phyloP scores from a whole-genome alignment of 2,888 invertebrate species.

The Drosophila koepferae region DNA sequence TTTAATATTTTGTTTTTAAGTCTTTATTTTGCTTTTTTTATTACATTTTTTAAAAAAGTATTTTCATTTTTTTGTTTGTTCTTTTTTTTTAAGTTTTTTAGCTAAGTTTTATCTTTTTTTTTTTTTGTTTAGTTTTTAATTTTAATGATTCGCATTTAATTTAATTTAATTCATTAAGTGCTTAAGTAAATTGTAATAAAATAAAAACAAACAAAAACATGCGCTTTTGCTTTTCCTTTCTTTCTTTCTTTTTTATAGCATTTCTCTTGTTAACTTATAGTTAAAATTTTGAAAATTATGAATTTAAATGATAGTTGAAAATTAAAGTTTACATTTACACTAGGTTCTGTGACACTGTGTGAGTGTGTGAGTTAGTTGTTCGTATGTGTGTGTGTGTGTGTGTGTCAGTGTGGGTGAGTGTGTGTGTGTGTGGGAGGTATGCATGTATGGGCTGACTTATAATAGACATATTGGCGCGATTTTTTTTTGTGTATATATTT shows the following conservation, averaged over 20 bases:
- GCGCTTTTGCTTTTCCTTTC: constrained; percentile 47
- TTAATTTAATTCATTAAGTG: constrained; percentile 47
- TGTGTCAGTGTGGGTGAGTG: not conserved
- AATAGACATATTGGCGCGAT: constrained; percentile 45
- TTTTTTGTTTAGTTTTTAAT: constrained; percentile 27
- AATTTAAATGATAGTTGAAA: constrained; percentile 63
- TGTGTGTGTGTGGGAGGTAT: constrained; percentile 5
- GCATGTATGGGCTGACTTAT: constrained; percentile 55
- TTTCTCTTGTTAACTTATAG: constrained; percentile 53
- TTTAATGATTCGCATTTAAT: constrained; percentile 46
- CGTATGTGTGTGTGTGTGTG: constrained; percentile 3
- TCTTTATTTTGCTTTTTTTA: constrained; percentile 85
- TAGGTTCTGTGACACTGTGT: constrained; percentile 58
- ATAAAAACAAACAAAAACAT: constrained; percentile 61
- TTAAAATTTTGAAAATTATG: constrained; percentile 68
- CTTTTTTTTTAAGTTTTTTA: constrained; percentile 47
- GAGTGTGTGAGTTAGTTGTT: constrained; percentile 28
- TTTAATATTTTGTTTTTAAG: constrained; percentile 81
- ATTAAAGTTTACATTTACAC: constrained; percentile 67
- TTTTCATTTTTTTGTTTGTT: constrained; percentile 56
- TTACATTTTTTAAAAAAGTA: constrained; percentile 74
- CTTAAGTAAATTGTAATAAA: constrained; percentile 64
- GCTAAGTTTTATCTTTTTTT: constrained; percentile 53
- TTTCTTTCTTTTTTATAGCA: constrained; percentile 43
- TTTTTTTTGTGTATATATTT: not conserved